Conservation (phyloP, 1,140 invertebrate species). For the Sipha flava region DNA sequence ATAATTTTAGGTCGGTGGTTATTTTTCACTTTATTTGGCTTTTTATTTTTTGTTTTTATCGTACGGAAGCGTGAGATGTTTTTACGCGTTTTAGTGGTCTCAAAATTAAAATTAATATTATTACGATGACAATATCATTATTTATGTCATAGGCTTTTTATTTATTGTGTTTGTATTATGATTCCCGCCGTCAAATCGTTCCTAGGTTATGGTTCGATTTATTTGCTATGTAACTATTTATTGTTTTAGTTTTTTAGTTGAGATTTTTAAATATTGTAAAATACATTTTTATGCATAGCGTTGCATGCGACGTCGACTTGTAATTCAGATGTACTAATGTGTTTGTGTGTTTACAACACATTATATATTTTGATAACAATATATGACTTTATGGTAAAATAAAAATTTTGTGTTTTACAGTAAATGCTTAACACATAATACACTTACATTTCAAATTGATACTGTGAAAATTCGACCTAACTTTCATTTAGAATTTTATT, state of each 20-base stretch:
- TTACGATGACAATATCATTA: background rate
- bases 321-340: background rate
- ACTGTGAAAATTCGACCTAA: background rate
- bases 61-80: background rate
- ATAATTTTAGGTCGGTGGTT: background rate
- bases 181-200: conserved; percentile 29
- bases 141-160: background rate
- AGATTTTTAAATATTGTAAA: background rate
- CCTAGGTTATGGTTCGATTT: conserved; percentile 27
- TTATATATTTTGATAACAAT: background rate
- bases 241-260: background rate
- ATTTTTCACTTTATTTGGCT: background rate
- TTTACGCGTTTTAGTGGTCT: conserved; percentile 2
- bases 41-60: background rate
- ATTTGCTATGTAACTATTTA: background rate
- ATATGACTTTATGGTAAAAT: conserved; percentile 6
- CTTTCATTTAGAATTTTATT: background rate
- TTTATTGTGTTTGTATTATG: background rate
- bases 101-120: conserved; percentile 8
- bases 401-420: background rate
- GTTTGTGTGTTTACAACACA: background rate
- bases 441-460: background rate
- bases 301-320: background rate
- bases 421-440: background rate
- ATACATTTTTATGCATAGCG: background rate